These are phyloP conservation scores for Ispidina lecontei DNA, from an alignment of 2,797 vertebrate genomes.

Conservation along the genomic window DNA sequence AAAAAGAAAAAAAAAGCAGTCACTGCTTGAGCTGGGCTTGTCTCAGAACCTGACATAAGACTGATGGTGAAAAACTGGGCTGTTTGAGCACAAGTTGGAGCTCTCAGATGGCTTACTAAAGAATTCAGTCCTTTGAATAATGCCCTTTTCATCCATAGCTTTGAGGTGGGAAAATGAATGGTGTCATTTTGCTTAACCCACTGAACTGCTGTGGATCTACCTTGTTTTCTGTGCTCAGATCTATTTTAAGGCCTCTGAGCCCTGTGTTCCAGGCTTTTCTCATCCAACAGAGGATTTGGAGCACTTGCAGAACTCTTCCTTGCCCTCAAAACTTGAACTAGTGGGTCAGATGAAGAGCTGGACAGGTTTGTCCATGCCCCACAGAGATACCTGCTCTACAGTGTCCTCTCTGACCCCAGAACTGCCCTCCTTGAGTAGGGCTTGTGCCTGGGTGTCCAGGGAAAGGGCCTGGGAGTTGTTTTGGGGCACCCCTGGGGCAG, in stretches of 20 bases:
- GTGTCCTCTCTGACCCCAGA: background rate
- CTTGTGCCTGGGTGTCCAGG: background rate
- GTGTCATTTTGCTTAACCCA: background rate
- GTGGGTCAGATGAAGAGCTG: background rate
- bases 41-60: background rate
- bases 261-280: background rate
- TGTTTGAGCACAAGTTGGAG: background rate
- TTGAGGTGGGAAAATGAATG: background rate
- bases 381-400: too few relatives aligned
- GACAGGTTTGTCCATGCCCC: too few relatives aligned
- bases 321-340: background rate
- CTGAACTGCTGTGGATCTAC: background rate
- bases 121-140: background rate
- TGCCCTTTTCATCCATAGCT: background rate
- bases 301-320: background rate
- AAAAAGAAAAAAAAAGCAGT: background rate
- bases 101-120: background rate
- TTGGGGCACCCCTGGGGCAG: background rate
- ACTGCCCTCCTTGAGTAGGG: rapidly evolving
- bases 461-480: background rate
- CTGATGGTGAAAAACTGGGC: background rate
- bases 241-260: background rate
- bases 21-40: background rate
- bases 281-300: background rate
- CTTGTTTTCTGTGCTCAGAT: background rate